Conservation (phyloP, 2,888 invertebrate species). For the Agrochola lychnidis region DNA sequence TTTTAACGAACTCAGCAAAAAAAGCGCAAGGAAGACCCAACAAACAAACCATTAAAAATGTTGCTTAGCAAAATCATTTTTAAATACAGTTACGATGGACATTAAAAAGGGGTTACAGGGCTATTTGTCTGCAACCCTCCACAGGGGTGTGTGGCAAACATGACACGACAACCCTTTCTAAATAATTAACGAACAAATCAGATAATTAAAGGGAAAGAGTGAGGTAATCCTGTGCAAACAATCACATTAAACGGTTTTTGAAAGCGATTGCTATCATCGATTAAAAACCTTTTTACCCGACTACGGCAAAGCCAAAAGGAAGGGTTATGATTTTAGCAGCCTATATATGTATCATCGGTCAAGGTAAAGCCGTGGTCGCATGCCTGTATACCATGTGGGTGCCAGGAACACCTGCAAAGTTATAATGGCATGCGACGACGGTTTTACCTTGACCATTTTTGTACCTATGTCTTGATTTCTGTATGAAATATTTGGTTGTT, state of each 20-base stretch:
- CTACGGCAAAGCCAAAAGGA: no score
- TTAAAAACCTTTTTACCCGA: slow-evolving; percentile 5
- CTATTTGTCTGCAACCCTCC: slow-evolving; percentile 53
- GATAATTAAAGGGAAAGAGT: slow-evolving; percentile 54
- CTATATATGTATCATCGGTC: no score
- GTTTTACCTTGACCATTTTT: no score
- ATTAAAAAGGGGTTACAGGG: slow-evolving; percentile 58
- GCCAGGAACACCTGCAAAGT: no score
- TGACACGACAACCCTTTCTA: slow-evolving; percentile 62
- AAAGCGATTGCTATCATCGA: neutral
- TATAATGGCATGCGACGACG: no score
- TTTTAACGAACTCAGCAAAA: slow-evolving; percentile 26
- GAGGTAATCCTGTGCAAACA: slow-evolving; percentile 49
- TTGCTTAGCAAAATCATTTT: slow-evolving; percentile 59
- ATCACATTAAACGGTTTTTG: slow-evolving; percentile 39
- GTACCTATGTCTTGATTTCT: no score
- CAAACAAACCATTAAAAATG: slow-evolving; percentile 43
- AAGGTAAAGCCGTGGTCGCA: no score
- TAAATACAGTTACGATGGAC: slow-evolving; percentile 55
- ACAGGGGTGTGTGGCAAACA: slow-evolving; percentile 60
- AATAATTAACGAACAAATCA: slow-evolving; percentile 67
- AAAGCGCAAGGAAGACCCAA: slow-evolving; percentile 36
- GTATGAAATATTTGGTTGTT: no score
- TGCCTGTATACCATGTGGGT: no score
- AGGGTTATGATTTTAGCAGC: no score